Base-by-base conservation (phyloP, 2,888 invertebrate species). In the Portevinia maculata region DNA sequence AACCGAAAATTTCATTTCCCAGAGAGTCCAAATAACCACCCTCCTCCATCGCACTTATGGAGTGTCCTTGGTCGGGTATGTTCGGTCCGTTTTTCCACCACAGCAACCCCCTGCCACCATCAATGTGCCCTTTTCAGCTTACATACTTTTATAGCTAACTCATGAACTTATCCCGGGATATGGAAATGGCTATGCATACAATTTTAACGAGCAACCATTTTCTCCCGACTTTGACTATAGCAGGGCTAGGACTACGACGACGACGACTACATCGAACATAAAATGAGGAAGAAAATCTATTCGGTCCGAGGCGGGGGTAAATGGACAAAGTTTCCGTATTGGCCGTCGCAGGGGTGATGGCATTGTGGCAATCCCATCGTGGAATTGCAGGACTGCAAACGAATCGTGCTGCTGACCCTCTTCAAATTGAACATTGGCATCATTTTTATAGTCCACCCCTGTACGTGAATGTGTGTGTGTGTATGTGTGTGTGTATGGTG, bases 161-260 rank as follows among this genome's bases (percentile, higher is more conserved):
- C 83, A 83, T 83, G 83, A 83, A 83, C 83, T 83, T 83, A 83
- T 83, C 83, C 83, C 73, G 78, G 83, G 83, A 83, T 83, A 83
- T 83, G 83, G 78, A 59, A 83, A 83, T 83, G 83, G 83, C 83
- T 83, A 71, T 83, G 83, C 83, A 83, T 83, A 83, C 83, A 83
- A 83, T 83, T 83, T 83, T 83, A 83, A 83, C 83, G 83, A 83
- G 83, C 83, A 83, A 78, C 83, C 83, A 83, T 83, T 83, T 83
- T 83, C 60, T 73, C 65, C 78, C 78, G 67, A 48, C 59, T 41
- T 39, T 5, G 55, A 21, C 30, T 48, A n/a, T 39, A 15, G 28
- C 44, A 59, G 34, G 41, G 62, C 67, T 46, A 53, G 57, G 60
- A 46, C 64, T n/a, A 69, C 73, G 52, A 65, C 65, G 4, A 53